Conservation (phyloP, 2,797 vertebrate species). For the Intellagama lesueurii region DNA sequence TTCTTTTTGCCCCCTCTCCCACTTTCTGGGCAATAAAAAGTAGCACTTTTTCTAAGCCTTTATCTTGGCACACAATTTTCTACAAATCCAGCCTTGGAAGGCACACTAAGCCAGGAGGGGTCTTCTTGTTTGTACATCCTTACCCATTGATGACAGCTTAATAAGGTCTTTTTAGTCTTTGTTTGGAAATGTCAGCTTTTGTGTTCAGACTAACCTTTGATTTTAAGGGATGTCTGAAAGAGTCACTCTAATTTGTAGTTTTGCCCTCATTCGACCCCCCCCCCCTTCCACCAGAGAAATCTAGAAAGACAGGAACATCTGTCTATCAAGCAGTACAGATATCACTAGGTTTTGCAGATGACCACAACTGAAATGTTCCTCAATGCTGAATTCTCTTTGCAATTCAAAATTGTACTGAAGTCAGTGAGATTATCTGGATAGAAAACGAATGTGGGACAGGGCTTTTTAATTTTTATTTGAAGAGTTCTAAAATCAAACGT, state of each 20-base stretch:
- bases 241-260: slow-evolving; percentile 62
- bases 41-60: neutral
- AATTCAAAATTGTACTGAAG: neutral
- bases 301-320: slow-evolving; percentile 46
- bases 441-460: neutral
- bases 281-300: slow-evolving; percentile 39
- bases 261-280: too few species aligned
- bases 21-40: neutral
- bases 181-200: slow-evolving; percentile 74
- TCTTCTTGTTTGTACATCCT: slow-evolving; percentile 54
- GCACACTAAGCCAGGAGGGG: slow-evolving; percentile 13
- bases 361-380: neutral
- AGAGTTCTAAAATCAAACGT: neutral
- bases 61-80: slow-evolving; percentile 39
- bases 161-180: slow-evolving; percentile 75
- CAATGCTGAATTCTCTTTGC: neutral
- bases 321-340: slow-evolving; percentile 7
- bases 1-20: neutral
- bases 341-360: neutral
- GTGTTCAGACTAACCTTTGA: slow-evolving; percentile 71
- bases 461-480: neutral
- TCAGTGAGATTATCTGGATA: neutral
- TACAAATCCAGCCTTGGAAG: slow-evolving; percentile 37
- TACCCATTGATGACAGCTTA: slow-evolving; percentile 70
- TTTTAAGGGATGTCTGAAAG: slow-evolving; percentile 56